Conservation (phyloP, 2,888 invertebrate genomes). For the Pseudolycoriella hygida region DNA sequence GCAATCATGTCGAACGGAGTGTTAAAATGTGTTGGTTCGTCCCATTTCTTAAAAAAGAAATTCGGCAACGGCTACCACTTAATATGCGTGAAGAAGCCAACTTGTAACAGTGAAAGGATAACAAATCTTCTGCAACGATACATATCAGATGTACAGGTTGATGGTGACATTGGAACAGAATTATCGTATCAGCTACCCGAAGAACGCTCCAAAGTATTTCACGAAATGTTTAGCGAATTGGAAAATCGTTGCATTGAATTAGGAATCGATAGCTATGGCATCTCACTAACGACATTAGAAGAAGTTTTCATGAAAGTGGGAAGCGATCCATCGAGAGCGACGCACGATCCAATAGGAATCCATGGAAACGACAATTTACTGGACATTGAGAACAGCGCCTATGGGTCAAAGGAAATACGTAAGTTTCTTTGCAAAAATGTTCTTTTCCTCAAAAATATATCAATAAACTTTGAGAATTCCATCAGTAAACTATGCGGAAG, state of each 20-base stretch:
- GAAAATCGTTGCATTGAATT: slow-evolving; percentile 39
- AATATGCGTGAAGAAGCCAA: slow-evolving; percentile 33
- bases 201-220: slow-evolving; percentile 40
- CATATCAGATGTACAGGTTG: slow-evolving; percentile 45
- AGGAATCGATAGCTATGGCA: slow-evolving; percentile 60
- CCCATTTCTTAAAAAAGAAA: slow-evolving; percentile 64
- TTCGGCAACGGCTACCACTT: slow-evolving; percentile 75
- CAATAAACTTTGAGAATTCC: background rate
- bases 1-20: slow-evolving; percentile 73
- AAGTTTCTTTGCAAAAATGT: background rate
- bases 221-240: slow-evolving; percentile 46
- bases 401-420: background rate
- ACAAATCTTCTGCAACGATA: slow-evolving; percentile 41
- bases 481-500: slow-evolving; percentile 1
- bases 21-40: slow-evolving; percentile 63
- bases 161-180: slow-evolving; percentile 59
- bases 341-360: background rate
- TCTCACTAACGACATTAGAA: slow-evolving; percentile 71
- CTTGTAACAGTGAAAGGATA: slow-evolving; percentile 33
- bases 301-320: slow-evolving; percentile 69
- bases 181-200: slow-evolving; percentile 50
- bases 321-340: slow-evolving; percentile 23
- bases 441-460: background rate
- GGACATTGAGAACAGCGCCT: background rate
- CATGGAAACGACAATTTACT: background rate